A percentile compares a stretch with the other conserved stretches of the same genome.
Conservation (phyloP, 2,888 invertebrate genomes). For the Pinctada fucata region DNA sequence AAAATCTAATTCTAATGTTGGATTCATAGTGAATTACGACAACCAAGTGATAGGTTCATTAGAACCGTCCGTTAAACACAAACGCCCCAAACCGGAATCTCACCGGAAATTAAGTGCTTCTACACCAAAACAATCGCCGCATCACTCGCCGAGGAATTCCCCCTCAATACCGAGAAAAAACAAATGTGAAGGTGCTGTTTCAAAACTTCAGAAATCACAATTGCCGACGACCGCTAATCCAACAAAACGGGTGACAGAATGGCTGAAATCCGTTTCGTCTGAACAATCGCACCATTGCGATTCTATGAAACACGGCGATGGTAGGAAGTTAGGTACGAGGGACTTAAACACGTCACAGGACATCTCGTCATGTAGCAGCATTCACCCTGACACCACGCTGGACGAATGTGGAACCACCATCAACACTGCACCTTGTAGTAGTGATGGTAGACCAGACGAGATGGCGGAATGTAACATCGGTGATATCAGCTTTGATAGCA, state of each 20-base stretch:
- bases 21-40: constrained; percentile 47
- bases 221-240: constrained; percentile 60
- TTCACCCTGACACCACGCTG: constrained; percentile 46
- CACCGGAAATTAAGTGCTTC: constrained; percentile 51
- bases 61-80: constrained; percentile 46
- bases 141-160: constrained; percentile 61
- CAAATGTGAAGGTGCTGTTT: constrained; percentile 28
- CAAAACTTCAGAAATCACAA: constrained; percentile 56
- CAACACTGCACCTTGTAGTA: constrained; percentile 26
- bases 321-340: constrained; percentile 24
- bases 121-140: constrained; percentile 61
- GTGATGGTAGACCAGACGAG: constrained; percentile 37
- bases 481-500: constrained; percentile 67
- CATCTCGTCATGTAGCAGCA: constrained; percentile 50
- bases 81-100: constrained; percentile 53
- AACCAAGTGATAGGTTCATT: constrained; percentile 51
- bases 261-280: constrained; percentile 71
- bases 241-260: constrained; percentile 71
- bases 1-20: constrained; percentile 42
- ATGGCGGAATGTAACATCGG: constrained; percentile 49
- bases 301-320: not conserved
- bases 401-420: constrained; percentile 31
- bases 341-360: constrained; percentile 46
- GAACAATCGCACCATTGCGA: constrained; percentile 51
- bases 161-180: constrained; percentile 56